Evolutionary conservation across 2,888 invertebrate species (phyloP).

Genomic region (Thereva nobilitata): DNA sequence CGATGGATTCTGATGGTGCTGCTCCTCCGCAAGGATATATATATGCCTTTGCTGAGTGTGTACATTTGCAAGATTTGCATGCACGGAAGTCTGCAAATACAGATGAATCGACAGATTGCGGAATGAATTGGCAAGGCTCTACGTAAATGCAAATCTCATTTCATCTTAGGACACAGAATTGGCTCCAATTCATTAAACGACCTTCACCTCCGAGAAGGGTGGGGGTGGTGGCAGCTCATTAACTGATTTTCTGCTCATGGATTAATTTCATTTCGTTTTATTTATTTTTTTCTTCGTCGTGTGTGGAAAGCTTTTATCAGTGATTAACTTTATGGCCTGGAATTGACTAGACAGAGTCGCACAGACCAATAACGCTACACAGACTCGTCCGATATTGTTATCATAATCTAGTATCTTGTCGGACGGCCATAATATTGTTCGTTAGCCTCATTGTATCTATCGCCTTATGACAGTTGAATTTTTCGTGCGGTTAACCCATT

Average conservation of each 20-base stretch:
- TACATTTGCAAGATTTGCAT: slow-evolving; percentile 16
- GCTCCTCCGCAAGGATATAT: slow-evolving; percentile 4
- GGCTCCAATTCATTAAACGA: background rate
- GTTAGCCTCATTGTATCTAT: slow-evolving; percentile 1
- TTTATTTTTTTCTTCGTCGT: too few species aligned
- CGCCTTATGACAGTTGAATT: slow-evolving; percentile 15
- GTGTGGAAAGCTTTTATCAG: too few species aligned
- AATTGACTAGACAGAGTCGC: background rate
- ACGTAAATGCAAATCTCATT: slow-evolving; percentile 10
- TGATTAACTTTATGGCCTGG: slow-evolving; percentile 2
- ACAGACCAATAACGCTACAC: background rate
- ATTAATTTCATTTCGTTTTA: too few species aligned
- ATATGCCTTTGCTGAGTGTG: background rate
- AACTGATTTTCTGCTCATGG: too few species aligned
- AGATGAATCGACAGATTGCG: slow-evolving; percentile 8
- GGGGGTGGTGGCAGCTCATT: too few species aligned
- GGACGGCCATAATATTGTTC: slow-evolving; percentile 2
- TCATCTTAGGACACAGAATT: background rate
- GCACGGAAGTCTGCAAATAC: slow-evolving; percentile 11
- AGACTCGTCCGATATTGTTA: slow-evolving; percentile 4
- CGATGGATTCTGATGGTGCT: background rate
- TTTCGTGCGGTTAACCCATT: slow-evolving; percentile 24
- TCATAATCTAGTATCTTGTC: slow-evolving; percentile 10
- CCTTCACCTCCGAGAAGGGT: too few species aligned
- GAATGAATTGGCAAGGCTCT: slow-evolving; percentile 4